Conservation (phyloP, 2,888 invertebrate species). For the Chironomus riparius region DNA sequence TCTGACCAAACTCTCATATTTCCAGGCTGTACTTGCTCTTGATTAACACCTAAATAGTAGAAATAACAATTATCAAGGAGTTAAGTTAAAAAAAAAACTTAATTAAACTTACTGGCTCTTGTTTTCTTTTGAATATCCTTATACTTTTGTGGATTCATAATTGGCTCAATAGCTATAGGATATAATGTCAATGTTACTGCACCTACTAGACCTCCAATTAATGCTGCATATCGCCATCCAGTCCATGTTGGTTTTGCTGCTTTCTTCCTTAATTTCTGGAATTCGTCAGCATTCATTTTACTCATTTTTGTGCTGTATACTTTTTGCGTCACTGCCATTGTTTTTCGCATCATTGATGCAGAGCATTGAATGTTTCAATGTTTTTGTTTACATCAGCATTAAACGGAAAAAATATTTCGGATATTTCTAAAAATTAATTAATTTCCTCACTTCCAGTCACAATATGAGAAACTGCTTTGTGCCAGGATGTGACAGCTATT, state of each 20-base stretch:
- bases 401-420: too few species aligned
- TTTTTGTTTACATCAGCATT: too few species aligned
- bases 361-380: too few species aligned
- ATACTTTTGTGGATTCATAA: slow-evolving; percentile 52
- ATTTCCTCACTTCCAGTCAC: neutral
- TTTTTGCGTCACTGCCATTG: neutral
- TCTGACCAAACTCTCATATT: slow-evolving; percentile 49
- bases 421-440: neutral
- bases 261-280: neutral
- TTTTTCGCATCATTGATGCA: neutral
- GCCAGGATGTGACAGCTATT: slow-evolving; percentile 33
- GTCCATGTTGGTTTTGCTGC: neutral
- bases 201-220: slow-evolving; percentile 47
- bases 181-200: slow-evolving; percentile 47
- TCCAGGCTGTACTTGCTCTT: neutral
- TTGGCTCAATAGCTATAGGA: slow-evolving; percentile 53
- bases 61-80: neutral
- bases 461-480: slow-evolving; percentile 34
- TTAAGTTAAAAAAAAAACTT: neutral
- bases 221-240: slow-evolving; percentile 50
- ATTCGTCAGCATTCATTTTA: neutral
- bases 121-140: slow-evolving; percentile 40
- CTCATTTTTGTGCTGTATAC: neutral
- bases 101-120: neutral
- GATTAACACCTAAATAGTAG: neutral